These are phyloP conservation scores for Octodonta nipae DNA, from an alignment of 2,888 invertebrate species.

Conservation along the genomic window DNA sequence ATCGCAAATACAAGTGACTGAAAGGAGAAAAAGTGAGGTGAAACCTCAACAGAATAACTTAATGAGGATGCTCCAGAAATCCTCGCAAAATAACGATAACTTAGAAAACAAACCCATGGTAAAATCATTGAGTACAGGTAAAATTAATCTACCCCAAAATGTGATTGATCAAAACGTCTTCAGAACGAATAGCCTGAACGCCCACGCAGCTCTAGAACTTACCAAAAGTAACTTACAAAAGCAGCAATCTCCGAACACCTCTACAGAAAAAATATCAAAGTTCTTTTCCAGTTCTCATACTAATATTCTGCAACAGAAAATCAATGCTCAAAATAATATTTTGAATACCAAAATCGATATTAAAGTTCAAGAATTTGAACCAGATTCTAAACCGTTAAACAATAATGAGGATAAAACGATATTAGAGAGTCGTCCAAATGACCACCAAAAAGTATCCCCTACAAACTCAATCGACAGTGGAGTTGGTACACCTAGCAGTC, in stretches of 20 bases:
- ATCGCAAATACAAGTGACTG: slow-evolving; percentile 44
- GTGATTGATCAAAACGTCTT: slow-evolving; percentile 16
- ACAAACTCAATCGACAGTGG: slow-evolving; percentile 44
- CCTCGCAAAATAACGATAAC: too few relatives aligned
- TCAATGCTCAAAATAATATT: slow-evolving; percentile 10
- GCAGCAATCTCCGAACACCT: slow-evolving; percentile 12
- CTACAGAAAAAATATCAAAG: slow-evolving; percentile 27
- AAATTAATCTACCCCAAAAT: slow-evolving; percentile 20
- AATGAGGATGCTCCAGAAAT: slow-evolving; percentile 27
- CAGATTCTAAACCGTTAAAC: too few relatives aligned
- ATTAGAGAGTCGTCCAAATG: too few relatives aligned
- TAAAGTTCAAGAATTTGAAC: slow-evolving; percentile 28
- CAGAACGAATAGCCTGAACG: slow-evolving; percentile 26
- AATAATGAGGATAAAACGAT: too few relatives aligned
- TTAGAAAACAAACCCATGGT: slow-evolving; percentile 24
- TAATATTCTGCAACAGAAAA: slow-evolving; percentile 48
- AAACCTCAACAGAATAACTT: slow-evolving; percentile 25
- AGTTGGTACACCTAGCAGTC: slow-evolving; percentile 50
- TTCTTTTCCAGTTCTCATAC: slow-evolving; percentile 59
- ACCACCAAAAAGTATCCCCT: slow-evolving; percentile 23
- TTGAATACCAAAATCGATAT: slow-evolving; percentile 27
- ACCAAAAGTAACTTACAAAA: slow-evolving; percentile 11
- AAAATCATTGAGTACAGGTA: slow-evolving; percentile 32
- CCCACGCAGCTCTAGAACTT: slow-evolving; percentile 12
- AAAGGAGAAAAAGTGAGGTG: slow-evolving; percentile 32